Percentiles rank a stretch among this genome's conserved stretches.
phyloP scores from a whole-genome alignment of 2,797 vertebrate species.

The Carduelis carduelis region DNA sequence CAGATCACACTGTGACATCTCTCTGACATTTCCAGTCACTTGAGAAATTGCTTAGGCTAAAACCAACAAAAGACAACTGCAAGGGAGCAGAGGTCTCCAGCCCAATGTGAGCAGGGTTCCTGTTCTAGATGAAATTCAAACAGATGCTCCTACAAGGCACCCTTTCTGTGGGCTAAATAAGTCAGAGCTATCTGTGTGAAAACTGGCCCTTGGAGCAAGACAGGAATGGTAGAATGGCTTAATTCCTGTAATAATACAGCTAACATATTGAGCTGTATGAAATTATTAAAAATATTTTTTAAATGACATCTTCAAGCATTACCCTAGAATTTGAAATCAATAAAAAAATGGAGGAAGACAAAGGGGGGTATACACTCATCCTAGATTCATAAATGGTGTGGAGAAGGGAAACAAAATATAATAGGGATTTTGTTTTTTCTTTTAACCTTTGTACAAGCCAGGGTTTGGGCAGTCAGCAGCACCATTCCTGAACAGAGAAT shows the following conservation, averaged over 20 bases:
- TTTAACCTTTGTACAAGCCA: neutral
- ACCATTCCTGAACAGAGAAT: neutral
- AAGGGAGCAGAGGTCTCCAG: neutral
- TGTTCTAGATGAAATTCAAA: neutral
- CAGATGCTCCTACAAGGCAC: neutral
- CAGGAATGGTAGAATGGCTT: neutral
- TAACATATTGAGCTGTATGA: neutral
- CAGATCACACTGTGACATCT: neutral
- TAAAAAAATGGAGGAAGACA: neutral
- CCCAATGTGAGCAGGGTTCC: fast-evolving
- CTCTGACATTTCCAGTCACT: neutral
- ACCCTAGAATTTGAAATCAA: neutral
- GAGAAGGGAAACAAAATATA: neutral
- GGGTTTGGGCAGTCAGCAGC: neutral
- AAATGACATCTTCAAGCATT: fast-evolving
- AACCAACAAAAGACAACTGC: neutral
- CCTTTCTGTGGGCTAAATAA: neutral
- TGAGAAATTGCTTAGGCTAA: neutral
- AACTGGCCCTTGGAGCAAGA: neutral
- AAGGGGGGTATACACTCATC: fast-evolving
- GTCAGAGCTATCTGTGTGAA: neutral
- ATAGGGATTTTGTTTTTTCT: neutral
- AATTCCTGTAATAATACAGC: neutral
- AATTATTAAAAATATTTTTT: neutral
- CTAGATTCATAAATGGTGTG: neutral